Evolutionary conservation across 2,888 invertebrate species (phyloP), one percentile per base, ranked within the genome.

Genomic region (Colletes collaris): DNA sequence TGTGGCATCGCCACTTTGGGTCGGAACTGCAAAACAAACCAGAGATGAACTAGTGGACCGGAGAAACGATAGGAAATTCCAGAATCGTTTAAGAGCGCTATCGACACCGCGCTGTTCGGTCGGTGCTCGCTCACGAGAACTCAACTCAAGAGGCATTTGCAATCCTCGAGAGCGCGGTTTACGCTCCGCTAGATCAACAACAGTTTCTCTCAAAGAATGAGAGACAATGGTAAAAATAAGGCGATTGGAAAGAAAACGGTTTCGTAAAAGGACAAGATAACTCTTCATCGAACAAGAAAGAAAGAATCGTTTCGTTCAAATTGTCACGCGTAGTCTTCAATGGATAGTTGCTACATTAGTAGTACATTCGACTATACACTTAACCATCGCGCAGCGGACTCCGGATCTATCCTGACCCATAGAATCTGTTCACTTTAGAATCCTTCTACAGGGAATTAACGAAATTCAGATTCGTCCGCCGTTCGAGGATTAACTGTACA

Each of bases 11-110:
- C 88, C 88, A 88, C 85, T 86, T 87, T 75, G 87, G 82, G 84
- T 85, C 89, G 83, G 85, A 89, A 91, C 90, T 91, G 90, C 70
- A 90, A 91, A 85, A 88, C 70, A 70, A 89, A 87, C 73, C 56
- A 87, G 68, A 87, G 69, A 70, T 82, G 74, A 86, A 69, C 76
- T 72, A 68, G 69, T 86, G 67, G 76, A 78, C 75, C 50, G 66
- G n/a, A 16, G 67, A 59, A 63, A 68, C n/a, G 55, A 67, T 67
- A 53, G 35, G 27, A 8, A 16, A 60, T 35, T 2, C 63, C 58
- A 55, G 56, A 62, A 70, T 59, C 19, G 58, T 50, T 59, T 37
- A 49, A 67, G 37, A 58, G 58, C 13, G 37, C 37, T n/a, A 62
- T 11, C 11, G 44, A 69, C 44, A 27, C 19, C 65, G 52, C 8